Evolutionary conservation across 2,888 invertebrate genomes (phyloP).

Genomic region (Ectemnius cavifrons): DNA sequence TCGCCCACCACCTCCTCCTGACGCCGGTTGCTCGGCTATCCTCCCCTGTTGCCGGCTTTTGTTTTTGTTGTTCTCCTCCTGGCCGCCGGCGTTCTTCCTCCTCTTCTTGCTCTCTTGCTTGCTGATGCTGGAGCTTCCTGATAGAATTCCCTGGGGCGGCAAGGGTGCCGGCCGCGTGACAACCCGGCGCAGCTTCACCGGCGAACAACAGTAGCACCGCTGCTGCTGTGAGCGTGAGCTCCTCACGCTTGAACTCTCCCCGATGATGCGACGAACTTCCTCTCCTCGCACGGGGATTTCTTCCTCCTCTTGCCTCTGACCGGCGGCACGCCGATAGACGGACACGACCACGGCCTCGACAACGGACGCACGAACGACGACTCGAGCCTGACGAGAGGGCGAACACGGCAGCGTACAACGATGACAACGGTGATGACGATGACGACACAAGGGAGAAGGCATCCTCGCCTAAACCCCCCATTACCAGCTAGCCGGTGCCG

Average conservation of each 20-base stretch:
- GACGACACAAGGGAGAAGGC: slow-evolving; percentile 75
- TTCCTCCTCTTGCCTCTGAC: slow-evolving; percentile 16
- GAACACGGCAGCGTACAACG: slow-evolving; percentile 45
- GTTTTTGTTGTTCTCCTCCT: slow-evolving; percentile 14
- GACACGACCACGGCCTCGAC: slow-evolving; percentile 37
- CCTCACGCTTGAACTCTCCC: background rate
- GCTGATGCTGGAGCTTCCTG: too few species aligned
- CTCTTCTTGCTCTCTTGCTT: background rate
- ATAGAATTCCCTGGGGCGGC: too few species aligned
- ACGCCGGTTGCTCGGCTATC: slow-evolving; percentile 19
- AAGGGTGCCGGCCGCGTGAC: background rate
- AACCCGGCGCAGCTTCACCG: background rate
- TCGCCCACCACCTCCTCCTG: slow-evolving; percentile 54
- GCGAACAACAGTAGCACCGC: background rate
- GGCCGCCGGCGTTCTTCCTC: too few species aligned
- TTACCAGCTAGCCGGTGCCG: slow-evolving; percentile 73
- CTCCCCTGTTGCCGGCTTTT: slow-evolving; percentile 28
- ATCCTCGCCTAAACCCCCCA: slow-evolving; percentile 77
- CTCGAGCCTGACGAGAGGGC: slow-evolving; percentile 58
- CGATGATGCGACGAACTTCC: too few species aligned
- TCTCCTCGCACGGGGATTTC: background rate
- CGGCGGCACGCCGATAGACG: slow-evolving; percentile 30
- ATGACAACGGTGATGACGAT: slow-evolving; percentile 68
- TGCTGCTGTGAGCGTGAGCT: background rate
- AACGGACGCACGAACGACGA: slow-evolving; percentile 55